These are phyloP conservation scores for Hydractinia symbiolongicarpus DNA, from an alignment of 30 jellyfish, hydroid and myxozoan genomes.

Conservation along the genomic window DNA sequence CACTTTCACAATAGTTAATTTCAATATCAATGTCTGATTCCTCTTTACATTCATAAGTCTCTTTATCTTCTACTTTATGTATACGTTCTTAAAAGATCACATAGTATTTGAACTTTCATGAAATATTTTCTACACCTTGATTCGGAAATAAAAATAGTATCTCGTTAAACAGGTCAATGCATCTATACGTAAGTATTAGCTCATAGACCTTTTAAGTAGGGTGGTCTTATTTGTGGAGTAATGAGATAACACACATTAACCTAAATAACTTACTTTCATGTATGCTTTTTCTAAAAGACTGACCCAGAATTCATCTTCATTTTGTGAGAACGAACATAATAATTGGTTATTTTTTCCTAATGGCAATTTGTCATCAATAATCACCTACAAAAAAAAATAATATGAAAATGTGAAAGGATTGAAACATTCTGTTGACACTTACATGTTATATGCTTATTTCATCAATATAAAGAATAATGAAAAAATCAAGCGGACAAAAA, in stretches of 20 bases:
- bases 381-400: constrained; percentile 29
- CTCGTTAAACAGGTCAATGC: not conserved
- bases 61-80: not conserved
- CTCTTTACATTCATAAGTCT: not conserved
- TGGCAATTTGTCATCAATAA: constrained; percentile 83
- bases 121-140: not conserved
- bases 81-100: not conserved
- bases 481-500: too few relatives aligned
- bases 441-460: too few relatives aligned
- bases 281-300: constrained; percentile 93
- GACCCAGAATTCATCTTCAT: constrained; percentile 96
- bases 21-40: not conserved
- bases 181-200: not conserved
- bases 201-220: not conserved
- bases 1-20: not conserved
- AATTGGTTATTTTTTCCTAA: constrained; percentile 69
- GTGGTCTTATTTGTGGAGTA: not conserved
- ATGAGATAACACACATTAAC: not conserved
- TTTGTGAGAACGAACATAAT: constrained; percentile 85
- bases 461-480: too few relatives aligned
- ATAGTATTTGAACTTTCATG: not conserved
- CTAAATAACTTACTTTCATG: constrained; percentile 49
- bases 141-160: not conserved
- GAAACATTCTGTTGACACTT: too few relatives aligned
- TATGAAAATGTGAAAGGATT: too few relatives aligned